A percentile compares a stretch with the other conserved stretches of the same genome.
Evolutionary conservation across 2,113 vertebrate species (phyloP).

Genomic region (Barbus barbus): DNA sequence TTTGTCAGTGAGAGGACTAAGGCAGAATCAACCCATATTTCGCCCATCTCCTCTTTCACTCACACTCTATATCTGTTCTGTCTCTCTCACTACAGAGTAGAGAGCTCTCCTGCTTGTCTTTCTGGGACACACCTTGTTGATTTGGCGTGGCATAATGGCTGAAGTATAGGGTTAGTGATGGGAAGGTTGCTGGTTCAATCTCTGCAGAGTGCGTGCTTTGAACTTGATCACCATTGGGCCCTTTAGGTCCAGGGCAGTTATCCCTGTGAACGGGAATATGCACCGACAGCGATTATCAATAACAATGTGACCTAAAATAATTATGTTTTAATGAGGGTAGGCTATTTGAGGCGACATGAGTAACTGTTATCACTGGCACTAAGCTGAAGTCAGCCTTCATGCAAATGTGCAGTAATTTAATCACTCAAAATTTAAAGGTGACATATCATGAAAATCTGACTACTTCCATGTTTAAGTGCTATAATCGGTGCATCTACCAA

Average conservation of each 20-base stretch:
- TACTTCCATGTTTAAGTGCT: too few relatives aligned
- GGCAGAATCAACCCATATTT: constrained; percentile 6
- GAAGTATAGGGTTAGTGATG: not conserved
- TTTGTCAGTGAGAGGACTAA: not conserved
- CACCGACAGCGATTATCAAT: not conserved
- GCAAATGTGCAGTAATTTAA: not conserved
- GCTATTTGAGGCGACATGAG: not conserved
- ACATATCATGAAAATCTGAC: too few relatives aligned
- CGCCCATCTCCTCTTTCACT: not conserved
- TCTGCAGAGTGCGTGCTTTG: not conserved
- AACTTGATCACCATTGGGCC: not conserved
- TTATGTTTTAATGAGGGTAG: too few relatives aligned
- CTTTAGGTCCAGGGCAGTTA: not conserved
- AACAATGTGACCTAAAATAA: not conserved
- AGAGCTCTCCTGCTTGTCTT: not conserved
- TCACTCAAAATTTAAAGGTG: too few relatives aligned
- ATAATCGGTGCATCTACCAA: too few relatives aligned
- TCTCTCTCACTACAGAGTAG: constrained; percentile 4
- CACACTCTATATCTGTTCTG: not conserved
- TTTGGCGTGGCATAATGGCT: not conserved
- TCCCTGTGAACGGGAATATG: not conserved
- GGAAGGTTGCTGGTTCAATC: constrained; percentile 8
- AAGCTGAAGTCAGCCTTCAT: not conserved
- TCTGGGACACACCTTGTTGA: not conserved
- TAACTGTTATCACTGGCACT: not conserved